Evolutionary conservation across 2,888 invertebrate genomes (phyloP).

Genomic region (Tuta absoluta): DNA sequence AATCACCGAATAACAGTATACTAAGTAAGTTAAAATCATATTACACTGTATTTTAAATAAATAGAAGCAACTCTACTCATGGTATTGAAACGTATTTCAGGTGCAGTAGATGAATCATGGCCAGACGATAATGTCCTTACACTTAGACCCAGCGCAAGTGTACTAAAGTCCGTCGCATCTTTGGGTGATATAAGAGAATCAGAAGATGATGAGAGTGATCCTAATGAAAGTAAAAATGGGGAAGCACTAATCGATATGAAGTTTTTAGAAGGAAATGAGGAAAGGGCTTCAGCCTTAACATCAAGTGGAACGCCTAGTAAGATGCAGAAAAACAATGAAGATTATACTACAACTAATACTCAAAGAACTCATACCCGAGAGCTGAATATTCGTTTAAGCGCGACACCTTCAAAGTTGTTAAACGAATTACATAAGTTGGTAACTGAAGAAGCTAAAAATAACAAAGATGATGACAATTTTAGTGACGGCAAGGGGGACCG

Average conservation of each 20-base stretch:
- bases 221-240: neutral
- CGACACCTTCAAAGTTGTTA: conserved; percentile 4
- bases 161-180: conserved; percentile 62
- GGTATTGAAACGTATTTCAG: conserved; percentile 34
- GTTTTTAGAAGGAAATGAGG: neutral
- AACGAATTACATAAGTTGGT: neutral
- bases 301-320: neutral
- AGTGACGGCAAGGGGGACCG: neutral
- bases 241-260: neutral
- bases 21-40: conserved; percentile 52
- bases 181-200: conserved; percentile 60
- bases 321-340: neutral
- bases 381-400: neutral
- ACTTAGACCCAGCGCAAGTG: conserved; percentile 54
- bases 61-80: neutral
- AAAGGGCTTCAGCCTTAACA: neutral
- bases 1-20: conserved; percentile 53
- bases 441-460: neutral
- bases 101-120: conserved; percentile 66
- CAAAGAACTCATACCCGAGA: neutral
- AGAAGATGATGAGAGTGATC: conserved; percentile 53
- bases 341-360: neutral
- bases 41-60: neutral
- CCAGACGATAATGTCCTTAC: conserved; percentile 48
- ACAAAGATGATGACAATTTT: neutral